A percentile compares a stretch with the other conserved stretches of the same genome.
phyloP scores from a whole-genome alignment of 2,888 invertebrate genomes.

The Papilio protenor region DNA sequence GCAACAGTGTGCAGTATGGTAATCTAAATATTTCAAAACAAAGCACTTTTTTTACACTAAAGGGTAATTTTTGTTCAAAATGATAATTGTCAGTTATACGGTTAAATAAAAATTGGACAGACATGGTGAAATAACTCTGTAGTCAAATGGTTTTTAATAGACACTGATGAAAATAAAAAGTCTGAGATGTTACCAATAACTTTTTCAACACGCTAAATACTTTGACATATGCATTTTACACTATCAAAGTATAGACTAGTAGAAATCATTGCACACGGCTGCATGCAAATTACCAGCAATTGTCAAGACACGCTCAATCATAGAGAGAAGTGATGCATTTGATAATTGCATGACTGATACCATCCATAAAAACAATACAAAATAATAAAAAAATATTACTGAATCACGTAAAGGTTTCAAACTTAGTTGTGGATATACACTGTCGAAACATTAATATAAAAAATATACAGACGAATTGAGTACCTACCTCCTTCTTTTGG shows the following conservation, averaged over 20 bases:
- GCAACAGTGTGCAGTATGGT: background rate
- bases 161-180: background rate
- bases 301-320: conserved; percentile 3
- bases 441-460: no score
- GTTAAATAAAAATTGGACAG: background rate
- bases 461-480: no score
- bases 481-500: no score
- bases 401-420: background rate
- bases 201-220: no score
- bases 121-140: background rate
- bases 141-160: background rate
- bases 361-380: background rate
- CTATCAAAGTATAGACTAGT: background rate
- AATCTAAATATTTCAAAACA: background rate
- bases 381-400: background rate
- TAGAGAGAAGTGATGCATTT: background rate
- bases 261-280: background rate
- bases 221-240: background rate
- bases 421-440: background rate
- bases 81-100: background rate
- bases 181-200: background rate
- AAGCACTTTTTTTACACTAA: background rate
- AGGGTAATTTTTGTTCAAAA: background rate
- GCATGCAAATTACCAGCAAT: conserved; percentile 4
- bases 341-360: background rate